Evolutionary conservation across 2,113 vertebrate genomes (phyloP), one percentile per base, ranked within the genome.

Genomic region (Jaculus jaculus): DNA sequence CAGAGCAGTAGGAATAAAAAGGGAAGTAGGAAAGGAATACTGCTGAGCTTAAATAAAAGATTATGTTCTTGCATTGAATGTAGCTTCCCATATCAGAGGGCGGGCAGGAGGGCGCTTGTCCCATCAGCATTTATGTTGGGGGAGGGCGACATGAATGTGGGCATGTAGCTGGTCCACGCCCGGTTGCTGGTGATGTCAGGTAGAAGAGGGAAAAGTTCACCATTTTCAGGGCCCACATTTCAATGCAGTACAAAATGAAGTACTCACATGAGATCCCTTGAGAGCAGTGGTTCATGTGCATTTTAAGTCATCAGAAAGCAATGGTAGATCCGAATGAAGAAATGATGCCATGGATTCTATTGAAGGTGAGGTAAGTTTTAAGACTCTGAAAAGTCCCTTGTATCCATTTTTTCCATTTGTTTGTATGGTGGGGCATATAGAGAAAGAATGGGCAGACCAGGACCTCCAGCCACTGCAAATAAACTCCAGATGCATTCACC

Each of bases 51-150:
- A 26, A 75, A 92, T 78, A 89, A 65, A 93, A 92, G 39, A 89
- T 61, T 39, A 58, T 0, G 15, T 18, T 92, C n/a, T 82, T 93
- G 65, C 74, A 92, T 90, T 84, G 73, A 78, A 10, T 3, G 6
- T 89, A 96, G 91, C 72, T 84, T 68, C 4, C n/a, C 92, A 93
- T 88, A 94, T 84, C 75, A 91, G 94, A 74, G 75, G 75, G 94
- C 79, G 54, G 74, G 73, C 47, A 72, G 69, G 7, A 82, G 60
- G 32, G 60, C 83, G 93, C 54, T 95, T 79, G 92, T 95, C 94
- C 95, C 58, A 88, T 78, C 42, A 95, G 77, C 96, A 96, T 96
- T 98, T 97, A 92, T 86, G 96, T 97, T 63, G 93, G 88, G 97
- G 97, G 96, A 97, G 93, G 89, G 80, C 87, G 90, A 92, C 93